Conservation (phyloP, 2,797 vertebrate genomes). For the Cottoperca gobio region DNA sequence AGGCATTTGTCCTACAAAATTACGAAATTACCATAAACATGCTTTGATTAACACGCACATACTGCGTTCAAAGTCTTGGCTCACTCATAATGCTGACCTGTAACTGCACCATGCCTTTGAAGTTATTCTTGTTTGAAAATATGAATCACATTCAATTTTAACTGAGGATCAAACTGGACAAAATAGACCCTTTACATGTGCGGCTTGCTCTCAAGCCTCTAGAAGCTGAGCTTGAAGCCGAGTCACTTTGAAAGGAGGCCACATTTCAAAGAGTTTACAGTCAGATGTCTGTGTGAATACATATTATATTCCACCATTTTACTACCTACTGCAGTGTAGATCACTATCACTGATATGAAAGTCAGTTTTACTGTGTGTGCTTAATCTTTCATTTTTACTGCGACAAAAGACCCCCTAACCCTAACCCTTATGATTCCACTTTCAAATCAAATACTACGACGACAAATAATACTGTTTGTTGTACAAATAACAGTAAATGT, state of each 20-base stretch:
- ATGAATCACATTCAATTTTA: slow-evolving; percentile 60
- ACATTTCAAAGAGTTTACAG: slow-evolving; percentile 61
- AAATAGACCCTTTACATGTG: slow-evolving; percentile 40
- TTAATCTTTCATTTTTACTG: slow-evolving; percentile 11
- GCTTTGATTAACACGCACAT: slow-evolving; percentile 60
- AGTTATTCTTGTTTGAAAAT: slow-evolving; percentile 60
- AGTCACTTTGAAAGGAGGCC: slow-evolving; percentile 41
- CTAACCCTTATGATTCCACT: slow-evolving; percentile 1
- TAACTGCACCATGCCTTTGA: slow-evolving; percentile 59
- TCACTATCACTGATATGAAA: slow-evolving; percentile 19
- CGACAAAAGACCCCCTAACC: background rate
- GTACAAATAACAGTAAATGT: background rate
- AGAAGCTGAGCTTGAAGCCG: slow-evolving; percentile 28
- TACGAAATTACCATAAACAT: slow-evolving; percentile 44
- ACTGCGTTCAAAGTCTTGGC: slow-evolving; percentile 40
- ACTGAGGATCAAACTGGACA: slow-evolving; percentile 58
- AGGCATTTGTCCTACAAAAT: slow-evolving; percentile 61
- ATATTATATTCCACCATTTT: slow-evolving; percentile 41
- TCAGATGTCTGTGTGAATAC: slow-evolving; percentile 50
- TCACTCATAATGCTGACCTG: slow-evolving; percentile 55
- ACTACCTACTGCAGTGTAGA: slow-evolving; percentile 16
- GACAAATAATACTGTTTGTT: background rate
- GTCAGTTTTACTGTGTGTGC: background rate
- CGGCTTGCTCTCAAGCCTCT: slow-evolving; percentile 16
- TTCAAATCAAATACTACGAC: background rate